phyloP scores from a whole-genome alignment of 2,888 invertebrate species.

The Drosophila robusta region DNA sequence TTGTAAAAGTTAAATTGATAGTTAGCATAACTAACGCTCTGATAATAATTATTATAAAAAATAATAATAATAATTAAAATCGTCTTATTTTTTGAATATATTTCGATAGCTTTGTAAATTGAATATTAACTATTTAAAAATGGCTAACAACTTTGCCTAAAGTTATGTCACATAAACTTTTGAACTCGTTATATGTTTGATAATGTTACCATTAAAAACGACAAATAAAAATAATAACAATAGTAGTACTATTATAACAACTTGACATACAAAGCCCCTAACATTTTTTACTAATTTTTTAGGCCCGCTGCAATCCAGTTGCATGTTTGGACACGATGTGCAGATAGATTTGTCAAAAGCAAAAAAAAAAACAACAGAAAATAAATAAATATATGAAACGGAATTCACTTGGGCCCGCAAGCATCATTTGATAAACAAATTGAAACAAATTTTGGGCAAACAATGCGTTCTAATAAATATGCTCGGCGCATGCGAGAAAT shows the following conservation, averaged over 20 bases:
- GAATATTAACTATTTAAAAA: no score
- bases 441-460: slow-evolving; percentile 48
- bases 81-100: no score
- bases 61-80: no score
- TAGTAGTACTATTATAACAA: neutral
- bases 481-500: slow-evolving; percentile 44
- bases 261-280: neutral
- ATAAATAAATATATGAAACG: neutral
- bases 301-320: slow-evolving; percentile 4
- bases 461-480: slow-evolving; percentile 62
- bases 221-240: no score
- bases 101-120: no score
- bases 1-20: no score
- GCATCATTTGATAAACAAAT: slow-evolving; percentile 50
- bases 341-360: slow-evolving; percentile 2
- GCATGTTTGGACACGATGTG: slow-evolving; percentile 18
- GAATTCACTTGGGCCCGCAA: slow-evolving; percentile 12
- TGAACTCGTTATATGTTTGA: no score
- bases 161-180: no score
- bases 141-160: no score
- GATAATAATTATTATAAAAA: no score
- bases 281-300: neutral
- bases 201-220: no score
- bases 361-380: neutral
- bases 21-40: no score